Evolutionary conservation across 2,797 vertebrate species (phyloP), one percentile per base, ranked within the genome.

Genomic region (Echiichthys vipera): DNA sequence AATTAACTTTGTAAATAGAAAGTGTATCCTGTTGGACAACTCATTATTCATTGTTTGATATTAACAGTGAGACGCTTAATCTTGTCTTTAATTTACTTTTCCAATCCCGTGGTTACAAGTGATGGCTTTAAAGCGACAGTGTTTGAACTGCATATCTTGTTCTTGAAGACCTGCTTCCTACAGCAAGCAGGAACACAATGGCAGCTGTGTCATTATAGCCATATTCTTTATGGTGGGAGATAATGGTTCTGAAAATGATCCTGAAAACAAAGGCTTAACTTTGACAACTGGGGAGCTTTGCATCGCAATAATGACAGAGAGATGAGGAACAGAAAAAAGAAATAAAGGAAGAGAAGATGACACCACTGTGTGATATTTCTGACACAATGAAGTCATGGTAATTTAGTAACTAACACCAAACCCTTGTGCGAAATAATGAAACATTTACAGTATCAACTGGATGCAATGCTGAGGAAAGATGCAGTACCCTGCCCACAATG

Each of bases 171-270:
- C 81, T 67, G 77, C 80, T 89, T 87, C 85, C 83, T 80, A 74
- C 76, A 76, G 77, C 69, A 74, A 66, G 68, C 53, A 59, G 56
- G 6, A 37, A 70, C 68, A 90, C 87, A 91, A 91, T 78, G 75
- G 57, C 24, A 39, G 30, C 83, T 8, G 15, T 85, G 84, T 81
- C 80, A 89, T 84, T 72, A 85, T 74, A 79, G 80, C 83, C 82
- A 79, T 72, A 66, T 73, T 90, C 88, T 91, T 91, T 91, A 88
- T 89, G 73, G 42, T 27, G 66, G 36, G 45, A 69, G 71, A 93
- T 84, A 92, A 91, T 88, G 65, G 78, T 65, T 88, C 73, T 73
- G 88, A 90, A 92, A 89, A 77, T 49, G 81, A 91, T 87, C 87
- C 75, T 42, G 74, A 84, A 89, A 85, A 91, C 85, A 92, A 91